Base-by-base conservation (phyloP, 1,140 invertebrate genomes). In the Leptestheria dahalacensis region DNA sequence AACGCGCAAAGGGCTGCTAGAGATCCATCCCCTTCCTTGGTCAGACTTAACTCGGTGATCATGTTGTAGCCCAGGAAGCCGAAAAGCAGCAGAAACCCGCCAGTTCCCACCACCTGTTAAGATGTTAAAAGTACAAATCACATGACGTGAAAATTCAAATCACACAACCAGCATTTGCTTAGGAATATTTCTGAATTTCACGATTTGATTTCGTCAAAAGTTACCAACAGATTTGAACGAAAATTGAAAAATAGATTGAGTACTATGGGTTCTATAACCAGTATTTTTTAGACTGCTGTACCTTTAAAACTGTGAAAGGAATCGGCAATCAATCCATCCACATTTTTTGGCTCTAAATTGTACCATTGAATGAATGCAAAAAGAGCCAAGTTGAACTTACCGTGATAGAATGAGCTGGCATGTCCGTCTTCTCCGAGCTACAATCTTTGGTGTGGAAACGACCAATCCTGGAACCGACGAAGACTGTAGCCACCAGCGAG, bases 11-110 rank as follows among this genome's bases (percentile, higher is more conserved):
- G 51, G 18, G 74, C 71, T 2, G 79, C 70, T 2, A 68, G 67
- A 1, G 65, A 65, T 0, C 74, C 72, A 61, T 78, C 76, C 6
- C 76, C 77, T 0, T 64, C 64, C 4, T 68, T 61, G 15, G 72
- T 69, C 48, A 81, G 77, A 61, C 70, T 66, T 1, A 73, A 71
- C 60, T 73, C 68, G 1, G 77, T 78, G 0, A 76, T 78, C 4
- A 78, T 79, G 65, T 81, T 81, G 70, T 81, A 81, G 0, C 78
- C 75, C 23, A 81, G 66, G 66, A 81, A 81, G 1, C 79, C 78
- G 59, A 78, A 74, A 52, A 79, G 70, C 15, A 81, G 69, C 49
- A 81, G 74, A 63, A 81, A 73, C 0, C 76, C 78, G 15, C 79
- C 79, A 25, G 79, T 64, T 26, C 76, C 76, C 4, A 76, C 70